These are phyloP conservation scores for Pseudopleuronectes americanus DNA, from an alignment of 2,797 vertebrate genomes.

Conservation along the genomic window DNA sequence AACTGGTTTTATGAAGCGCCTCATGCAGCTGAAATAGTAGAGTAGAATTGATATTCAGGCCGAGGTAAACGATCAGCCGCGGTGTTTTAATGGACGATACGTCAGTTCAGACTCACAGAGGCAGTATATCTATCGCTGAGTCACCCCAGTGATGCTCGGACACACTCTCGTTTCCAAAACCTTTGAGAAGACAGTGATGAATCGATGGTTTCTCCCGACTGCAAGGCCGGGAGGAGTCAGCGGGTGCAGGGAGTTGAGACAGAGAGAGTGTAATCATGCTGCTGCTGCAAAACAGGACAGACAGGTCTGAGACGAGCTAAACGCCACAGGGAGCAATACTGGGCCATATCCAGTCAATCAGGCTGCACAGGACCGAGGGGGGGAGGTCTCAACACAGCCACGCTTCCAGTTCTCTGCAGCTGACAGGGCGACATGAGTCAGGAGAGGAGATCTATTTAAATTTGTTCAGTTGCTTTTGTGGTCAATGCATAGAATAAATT, in stretches of 20 bases:
- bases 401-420: conserved; percentile 26
- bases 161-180: conserved; percentile 17
- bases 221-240: conserved; percentile 3
- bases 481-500: too few species aligned
- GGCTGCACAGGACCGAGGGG: conserved; percentile 46
- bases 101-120: conserved; percentile 8
- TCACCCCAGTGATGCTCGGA: conserved; percentile 24
- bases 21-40: background rate
- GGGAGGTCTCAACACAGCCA: conserved; percentile 27
- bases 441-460: background rate
- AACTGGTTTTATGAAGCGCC: conserved; percentile 22
- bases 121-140: conserved; percentile 27
- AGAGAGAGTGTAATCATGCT: conserved; percentile 25
- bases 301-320: conserved; percentile 47
- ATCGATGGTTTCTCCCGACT: conserved; percentile 26
- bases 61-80: conserved; percentile 1
- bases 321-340: conserved; percentile 20
- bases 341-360: conserved; percentile 71
- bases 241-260: conserved; percentile 7
- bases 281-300: conserved; percentile 65
- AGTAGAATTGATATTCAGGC: background rate
- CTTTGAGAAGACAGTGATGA: conserved; percentile 1
- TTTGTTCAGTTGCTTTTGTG: too few species aligned
- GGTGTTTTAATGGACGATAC: conserved; percentile 18
- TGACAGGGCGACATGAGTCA: conserved; percentile 36